phyloP scores from a whole-genome alignment of 1,140 invertebrate genomes.

The Temnothorax nylanderi region DNA sequence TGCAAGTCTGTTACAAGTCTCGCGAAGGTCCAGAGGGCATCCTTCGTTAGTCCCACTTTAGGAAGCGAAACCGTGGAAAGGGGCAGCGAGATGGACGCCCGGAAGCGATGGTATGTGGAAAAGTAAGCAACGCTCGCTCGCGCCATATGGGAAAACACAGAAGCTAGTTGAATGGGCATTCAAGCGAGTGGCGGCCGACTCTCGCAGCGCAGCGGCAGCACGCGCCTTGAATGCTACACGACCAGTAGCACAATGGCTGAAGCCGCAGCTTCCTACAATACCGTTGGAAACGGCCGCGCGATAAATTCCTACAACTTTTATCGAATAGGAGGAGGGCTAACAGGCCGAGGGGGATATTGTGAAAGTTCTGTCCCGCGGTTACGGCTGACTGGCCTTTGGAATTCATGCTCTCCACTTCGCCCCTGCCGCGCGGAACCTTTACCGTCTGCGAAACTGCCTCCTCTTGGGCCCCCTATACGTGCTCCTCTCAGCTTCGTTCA shows the following conservation, averaged over 20 bases:
- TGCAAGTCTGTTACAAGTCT: not conserved
- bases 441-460: constrained; percentile 31
- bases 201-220: constrained; percentile 48
- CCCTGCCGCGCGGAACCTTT: constrained; percentile 33
- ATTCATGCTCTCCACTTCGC: constrained; percentile 56
- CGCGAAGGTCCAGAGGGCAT: not conserved
- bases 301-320: constrained; percentile 82
- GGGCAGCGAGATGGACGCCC: not conserved
- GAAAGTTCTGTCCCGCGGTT: constrained; percentile 72
- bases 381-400: constrained; percentile 62
- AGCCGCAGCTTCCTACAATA: constrained; percentile 77
- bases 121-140: constrained; percentile 20
- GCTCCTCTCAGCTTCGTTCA: constrained; percentile 8
- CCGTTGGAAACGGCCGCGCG: constrained; percentile 77
- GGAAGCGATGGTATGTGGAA: constrained; percentile 38
- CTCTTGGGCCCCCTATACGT: not conserved
- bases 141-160: constrained; percentile 63
- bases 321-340: constrained; percentile 76
- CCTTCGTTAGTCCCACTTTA: not conserved
- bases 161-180: constrained; percentile 70
- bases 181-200: constrained; percentile 42
- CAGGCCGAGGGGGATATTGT: constrained; percentile 76
- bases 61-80: not conserved
- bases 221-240: constrained; percentile 75
- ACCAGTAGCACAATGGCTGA: constrained; percentile 75